Conservation (phyloP, 64 coral and sea anemone species). For the Stichodactyla mertensii region DNA sequence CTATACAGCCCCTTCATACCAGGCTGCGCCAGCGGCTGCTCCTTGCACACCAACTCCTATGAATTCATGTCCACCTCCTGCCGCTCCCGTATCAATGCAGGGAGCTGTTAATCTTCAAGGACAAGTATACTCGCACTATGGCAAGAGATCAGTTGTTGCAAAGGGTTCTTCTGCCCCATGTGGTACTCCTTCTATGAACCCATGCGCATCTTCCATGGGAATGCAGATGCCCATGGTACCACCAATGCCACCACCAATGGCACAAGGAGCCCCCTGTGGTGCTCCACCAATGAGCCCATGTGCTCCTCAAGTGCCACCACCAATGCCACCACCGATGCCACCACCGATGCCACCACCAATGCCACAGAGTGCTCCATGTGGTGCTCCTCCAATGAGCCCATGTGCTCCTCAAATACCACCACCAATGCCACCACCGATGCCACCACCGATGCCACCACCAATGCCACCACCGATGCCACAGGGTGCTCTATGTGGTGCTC, state of each 20-base stretch:
- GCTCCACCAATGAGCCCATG: conserved; percentile 20
- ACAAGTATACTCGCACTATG: not conserved
- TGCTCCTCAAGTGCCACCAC: conserved; percentile 1
- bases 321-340: not conserved
- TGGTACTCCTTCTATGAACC: not conserved
- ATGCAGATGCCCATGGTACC: not conserved
- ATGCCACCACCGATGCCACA: not conserved
- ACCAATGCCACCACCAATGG: conserved; percentile 15
- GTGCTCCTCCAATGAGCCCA: not conserved
- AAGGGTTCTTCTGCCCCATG: not conserved
- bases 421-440: not conserved
- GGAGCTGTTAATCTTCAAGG: conserved; percentile 3
- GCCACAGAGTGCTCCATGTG: not conserved
- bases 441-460: not conserved
- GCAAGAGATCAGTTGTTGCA: not conserved
- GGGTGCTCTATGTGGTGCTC: not conserved
- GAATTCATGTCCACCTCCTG: not conserved
- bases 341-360: not conserved
- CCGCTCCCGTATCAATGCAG: not conserved
- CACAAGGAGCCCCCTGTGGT: conserved; percentile 1
- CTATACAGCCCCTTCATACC: not conserved
- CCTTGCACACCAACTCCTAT: not conserved
- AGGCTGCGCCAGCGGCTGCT: not conserved
- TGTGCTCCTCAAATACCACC: not conserved
- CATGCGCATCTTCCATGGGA: not conserved